Evolutionary conservation across 2,113 vertebrate genomes (phyloP).

Genomic region (Piaya cayana): DNA sequence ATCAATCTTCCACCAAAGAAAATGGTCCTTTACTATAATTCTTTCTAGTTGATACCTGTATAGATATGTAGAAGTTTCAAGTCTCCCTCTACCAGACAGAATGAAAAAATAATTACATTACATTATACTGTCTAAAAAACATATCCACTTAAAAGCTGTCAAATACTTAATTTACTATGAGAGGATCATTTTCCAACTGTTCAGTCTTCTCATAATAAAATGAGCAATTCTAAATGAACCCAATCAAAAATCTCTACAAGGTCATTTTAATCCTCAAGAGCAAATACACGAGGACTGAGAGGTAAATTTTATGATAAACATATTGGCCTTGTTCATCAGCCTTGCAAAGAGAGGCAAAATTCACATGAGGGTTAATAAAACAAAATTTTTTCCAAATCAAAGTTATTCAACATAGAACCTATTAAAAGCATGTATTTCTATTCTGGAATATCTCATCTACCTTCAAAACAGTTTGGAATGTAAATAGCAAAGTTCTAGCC

Average conservation of each 20-base stretch:
- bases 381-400: neutral
- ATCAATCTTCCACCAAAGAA: neutral
- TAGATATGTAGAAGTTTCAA: neutral
- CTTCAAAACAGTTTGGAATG: neutral
- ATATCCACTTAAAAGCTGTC: neutral
- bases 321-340: neutral
- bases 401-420: neutral
- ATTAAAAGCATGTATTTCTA: neutral
- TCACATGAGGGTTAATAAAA: neutral
- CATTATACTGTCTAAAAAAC: neutral
- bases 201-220: neutral
- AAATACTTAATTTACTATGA: neutral
- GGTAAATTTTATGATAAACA: neutral
- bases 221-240: neutral
- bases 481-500: neutral
- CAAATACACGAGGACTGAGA: neutral
- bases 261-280: neutral
- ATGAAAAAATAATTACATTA: neutral
- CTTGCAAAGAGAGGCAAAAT: neutral
- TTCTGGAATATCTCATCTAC: neutral
- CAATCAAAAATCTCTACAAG: neutral
- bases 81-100: neutral
- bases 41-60: neutral
- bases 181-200: neutral
- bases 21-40: neutral